Evolutionary conservation across 2,113 vertebrate species (phyloP), one percentile per base, ranked within the genome.

Genomic region (Hemibagrus wyckioides): DNA sequence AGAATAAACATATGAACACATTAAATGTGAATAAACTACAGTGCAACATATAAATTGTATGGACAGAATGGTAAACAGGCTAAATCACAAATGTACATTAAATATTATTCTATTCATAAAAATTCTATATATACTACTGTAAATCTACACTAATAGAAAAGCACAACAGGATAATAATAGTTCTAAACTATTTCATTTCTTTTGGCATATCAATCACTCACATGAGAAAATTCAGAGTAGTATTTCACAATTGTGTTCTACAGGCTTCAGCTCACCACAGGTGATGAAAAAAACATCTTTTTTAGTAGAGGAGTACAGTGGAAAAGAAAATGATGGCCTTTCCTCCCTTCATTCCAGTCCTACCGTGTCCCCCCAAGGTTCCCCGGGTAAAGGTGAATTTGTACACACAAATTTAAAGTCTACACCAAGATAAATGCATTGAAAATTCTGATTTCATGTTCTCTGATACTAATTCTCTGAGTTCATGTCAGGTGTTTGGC

Each of bases 341-440:
- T 57, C 97, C 87, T 97, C 97, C 73, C 92, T 97, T 76, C 97
- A 98, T 92, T 98, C 96, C 88, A 98, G 96, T 90, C 98, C 97
- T 23, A 96, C 97, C 0, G 96, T 95, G 44, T 99, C 98, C 50
- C 98, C 97, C 33, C 97, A 98, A 88, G 95, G 95, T 52, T 99
- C 97, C 44, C 98, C 97, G 1, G 96, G 94, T 87, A 99, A 98
- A 97, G 97, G 98, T 99, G 91, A 0, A 80, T 30, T 85, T 11
- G 33, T 6, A 59, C 25, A 14, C 7, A 57, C n/a, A 30, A 19
- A 30, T 30, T 30, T n/a, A 65, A 30, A 15, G 63, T 30, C 23
- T 61, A 28, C 59, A 61, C 59, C 11, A 28, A n/a, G 30, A 21
- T 59, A 28, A 61, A 28, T 28, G 13, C 63, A 65, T 65, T 11